Percentiles rank a stretch among this genome's conserved stretches.
These are phyloP conservation scores for Parnassius orleans DNA, from an alignment of 2,888 invertebrate species.

Conservation along the genomic window DNA sequence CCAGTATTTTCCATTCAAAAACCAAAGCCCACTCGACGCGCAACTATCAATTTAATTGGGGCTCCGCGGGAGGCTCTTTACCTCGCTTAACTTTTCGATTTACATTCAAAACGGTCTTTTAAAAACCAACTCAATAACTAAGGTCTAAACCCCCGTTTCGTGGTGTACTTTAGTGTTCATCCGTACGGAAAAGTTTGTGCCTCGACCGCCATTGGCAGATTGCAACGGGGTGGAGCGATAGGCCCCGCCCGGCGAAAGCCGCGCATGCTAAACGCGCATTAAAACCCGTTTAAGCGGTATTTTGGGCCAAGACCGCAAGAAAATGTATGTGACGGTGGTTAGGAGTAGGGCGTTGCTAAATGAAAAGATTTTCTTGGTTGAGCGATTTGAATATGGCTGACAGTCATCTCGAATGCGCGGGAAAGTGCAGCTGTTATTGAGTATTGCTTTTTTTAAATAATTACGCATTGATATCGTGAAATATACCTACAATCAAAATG, in stretches of 20 bases:
- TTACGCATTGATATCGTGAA: slow-evolving; percentile 6
- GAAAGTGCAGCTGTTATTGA: slow-evolving; percentile 57
- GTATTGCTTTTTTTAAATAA: slow-evolving; percentile 25
- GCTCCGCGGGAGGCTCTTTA: slow-evolving; percentile 70
- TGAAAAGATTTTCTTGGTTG: slow-evolving; percentile 75
- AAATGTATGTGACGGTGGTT: slow-evolving; percentile 75
- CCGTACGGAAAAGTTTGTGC: slow-evolving; percentile 60
- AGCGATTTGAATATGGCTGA: slow-evolving; percentile 71
- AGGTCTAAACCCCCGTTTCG: slow-evolving; percentile 65
- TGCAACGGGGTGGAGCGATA: slow-evolving; percentile 47
- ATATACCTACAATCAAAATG: background rate
- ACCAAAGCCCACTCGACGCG: slow-evolving; percentile 42
- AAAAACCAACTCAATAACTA: slow-evolving; percentile 77
- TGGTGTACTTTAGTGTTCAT: slow-evolving; percentile 65
- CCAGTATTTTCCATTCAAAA: slow-evolving; percentile 30
- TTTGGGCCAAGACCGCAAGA: slow-evolving; percentile 79
- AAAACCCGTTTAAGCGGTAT: slow-evolving; percentile 79
- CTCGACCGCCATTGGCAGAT: slow-evolving; percentile 51
- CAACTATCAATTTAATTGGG: slow-evolving; percentile 78
- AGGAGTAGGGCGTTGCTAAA: slow-evolving; percentile 76
- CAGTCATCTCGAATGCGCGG: slow-evolving; percentile 67
- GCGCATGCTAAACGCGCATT: slow-evolving; percentile 78
- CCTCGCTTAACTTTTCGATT: slow-evolving; percentile 79
- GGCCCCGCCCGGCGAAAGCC: slow-evolving; percentile 53
- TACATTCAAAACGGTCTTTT: slow-evolving; percentile 80